A percentile compares a stretch with the other conserved stretches of the same genome.
These are phyloP conservation scores for Deladenus siricidicola DNA, from an alignment of 2,888 invertebrate genomes.

Conservation along the genomic window DNA sequence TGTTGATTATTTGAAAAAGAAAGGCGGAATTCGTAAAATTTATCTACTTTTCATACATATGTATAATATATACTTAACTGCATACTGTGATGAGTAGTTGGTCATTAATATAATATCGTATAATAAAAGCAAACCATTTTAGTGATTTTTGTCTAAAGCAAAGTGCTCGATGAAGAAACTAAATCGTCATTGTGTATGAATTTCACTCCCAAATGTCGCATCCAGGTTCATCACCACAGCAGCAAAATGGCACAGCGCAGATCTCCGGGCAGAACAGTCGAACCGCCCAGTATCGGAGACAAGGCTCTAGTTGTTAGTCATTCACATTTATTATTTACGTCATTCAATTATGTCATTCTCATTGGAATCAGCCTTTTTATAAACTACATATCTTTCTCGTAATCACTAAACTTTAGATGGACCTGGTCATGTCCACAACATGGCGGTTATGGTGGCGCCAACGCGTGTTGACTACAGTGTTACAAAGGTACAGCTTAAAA, in stretches of 20 bases:
- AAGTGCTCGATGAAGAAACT: too few species aligned
- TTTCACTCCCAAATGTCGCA: not conserved
- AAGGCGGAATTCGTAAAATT: too few species aligned
- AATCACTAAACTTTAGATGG: too few species aligned
- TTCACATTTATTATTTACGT: not conserved
- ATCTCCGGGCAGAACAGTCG: not conserved
- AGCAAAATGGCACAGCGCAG: not conserved
- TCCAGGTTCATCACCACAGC: not conserved
- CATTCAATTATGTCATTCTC: not conserved
- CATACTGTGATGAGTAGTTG: too few species aligned
- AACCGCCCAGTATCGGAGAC: conserved; percentile 28
- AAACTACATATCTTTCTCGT: too few species aligned
- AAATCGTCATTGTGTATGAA: too few species aligned
- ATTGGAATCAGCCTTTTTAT: not conserved
- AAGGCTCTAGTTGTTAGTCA: conserved; percentile 35
- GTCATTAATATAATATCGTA: too few species aligned
- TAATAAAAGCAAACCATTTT: too few species aligned
- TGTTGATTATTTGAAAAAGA: too few species aligned
- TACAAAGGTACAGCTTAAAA: conserved; percentile 30
- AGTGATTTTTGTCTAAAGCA: too few species aligned
- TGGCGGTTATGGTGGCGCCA: conserved; percentile 45
- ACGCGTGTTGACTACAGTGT: conserved; percentile 47
- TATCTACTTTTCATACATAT: too few species aligned
- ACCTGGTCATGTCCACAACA: conserved; percentile 41
- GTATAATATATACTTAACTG: too few species aligned